Evolutionary conservation across 2,888 invertebrate species (phyloP), one percentile per base, ranked within the genome.

Genomic region (Parnassius orleans): DNA sequence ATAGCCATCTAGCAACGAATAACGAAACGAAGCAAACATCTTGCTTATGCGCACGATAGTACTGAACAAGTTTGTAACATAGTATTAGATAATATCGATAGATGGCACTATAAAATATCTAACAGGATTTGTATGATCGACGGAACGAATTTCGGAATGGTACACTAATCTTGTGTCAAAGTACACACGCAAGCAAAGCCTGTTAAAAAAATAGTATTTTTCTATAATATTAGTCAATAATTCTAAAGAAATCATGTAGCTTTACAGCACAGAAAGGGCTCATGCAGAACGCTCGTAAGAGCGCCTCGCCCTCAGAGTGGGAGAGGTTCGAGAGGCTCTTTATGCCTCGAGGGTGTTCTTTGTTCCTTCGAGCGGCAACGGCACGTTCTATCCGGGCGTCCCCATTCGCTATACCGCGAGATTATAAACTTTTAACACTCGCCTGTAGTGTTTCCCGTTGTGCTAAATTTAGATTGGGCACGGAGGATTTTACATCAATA

Each of bases 301-400:
- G 60, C 60, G 54, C 50, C 50, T 54, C 60, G 60, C 54, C 60
- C 60, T 60, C 54, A 60, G 50, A 60, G 54, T 50, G 60, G 54
- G 48, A 43, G 60, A 15, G 54, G 43, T 54, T 60, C 60, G 60
- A 60, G 60, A 55, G 60, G 11, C 43, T 14, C 60, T 60, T 10
- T 10, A 15, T 7, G 53, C 12, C 12, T 47, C 53, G 60, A 60
- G 47, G 53, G 33, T n/a, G 9, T 43, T 52, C 60, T 60, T 60
- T 60, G 60, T 60, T 60, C 60, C 53, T 48, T 41, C 53, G 9
- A n/a, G n/a, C 42, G 48, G 60, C 53, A 19, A 10, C 12, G 19
- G 48, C 60, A 54, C 60, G 53, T 60, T 14, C 42, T 48, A 14
- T 10, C 41, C 53, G 15, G 9, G 24, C 44, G 14, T n/a, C 44